These are phyloP conservation scores for Nasonia vitripennis DNA, from an alignment of 1,140 invertebrate genomes.

Conservation along the genomic window DNA sequence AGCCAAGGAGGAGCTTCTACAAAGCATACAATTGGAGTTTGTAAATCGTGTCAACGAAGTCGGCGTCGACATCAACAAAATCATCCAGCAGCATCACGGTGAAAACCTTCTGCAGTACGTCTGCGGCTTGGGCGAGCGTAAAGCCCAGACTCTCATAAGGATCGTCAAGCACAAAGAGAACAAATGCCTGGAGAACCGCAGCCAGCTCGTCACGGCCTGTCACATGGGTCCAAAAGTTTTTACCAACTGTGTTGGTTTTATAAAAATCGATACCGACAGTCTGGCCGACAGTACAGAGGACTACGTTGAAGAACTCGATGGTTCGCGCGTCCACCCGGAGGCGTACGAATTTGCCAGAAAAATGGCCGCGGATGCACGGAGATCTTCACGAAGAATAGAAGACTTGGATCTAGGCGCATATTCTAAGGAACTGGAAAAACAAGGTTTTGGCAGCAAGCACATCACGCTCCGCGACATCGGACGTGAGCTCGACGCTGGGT, in stretches of 20 bases:
- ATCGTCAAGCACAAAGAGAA: constrained; percentile 92
- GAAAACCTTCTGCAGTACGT: constrained; percentile 97
- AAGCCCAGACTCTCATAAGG: constrained; percentile 93
- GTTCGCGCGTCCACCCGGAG: constrained; percentile 98
- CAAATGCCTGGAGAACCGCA: constrained; percentile 94
- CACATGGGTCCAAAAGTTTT: constrained; percentile 99
- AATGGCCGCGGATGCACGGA: constrained; percentile 85
- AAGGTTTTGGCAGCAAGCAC: too few relatives aligned
- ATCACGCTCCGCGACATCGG: too few relatives aligned
- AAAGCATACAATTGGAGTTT: constrained; percentile 93
- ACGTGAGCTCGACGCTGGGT: too few relatives aligned
- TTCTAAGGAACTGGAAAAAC: too few relatives aligned
- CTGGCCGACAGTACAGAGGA: constrained; percentile 94
- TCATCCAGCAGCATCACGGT: constrained; percentile 90
- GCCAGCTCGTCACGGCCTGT: constrained; percentile 78
- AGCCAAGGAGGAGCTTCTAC: constrained; percentile 88
- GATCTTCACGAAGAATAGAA: too few relatives aligned
- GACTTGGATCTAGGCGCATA: too few relatives aligned
- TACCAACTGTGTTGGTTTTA: constrained; percentile 99
- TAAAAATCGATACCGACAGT: constrained; percentile 98
- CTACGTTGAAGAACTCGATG: constrained; percentile 97
- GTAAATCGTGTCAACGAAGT: constrained; percentile 97
- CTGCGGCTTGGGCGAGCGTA: constrained; percentile 96
- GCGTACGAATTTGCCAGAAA: constrained; percentile 99
- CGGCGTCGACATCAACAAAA: constrained; percentile 98